These are phyloP conservation scores for Brenthis hecate DNA, from an alignment of 2,888 invertebrate species.

Conservation along the genomic window DNA sequence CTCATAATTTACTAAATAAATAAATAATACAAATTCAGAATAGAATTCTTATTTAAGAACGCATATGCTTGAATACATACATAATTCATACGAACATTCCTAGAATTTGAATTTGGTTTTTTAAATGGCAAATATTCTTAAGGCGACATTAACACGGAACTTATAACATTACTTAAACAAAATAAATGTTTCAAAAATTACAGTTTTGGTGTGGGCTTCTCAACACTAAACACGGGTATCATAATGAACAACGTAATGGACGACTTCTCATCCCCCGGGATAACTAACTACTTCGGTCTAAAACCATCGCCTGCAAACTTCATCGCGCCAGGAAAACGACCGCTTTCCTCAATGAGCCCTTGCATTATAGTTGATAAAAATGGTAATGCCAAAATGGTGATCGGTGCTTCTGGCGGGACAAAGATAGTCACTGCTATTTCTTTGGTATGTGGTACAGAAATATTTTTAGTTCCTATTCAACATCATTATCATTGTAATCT, in stretches of 20 bases:
- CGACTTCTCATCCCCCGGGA: conserved; percentile 92
- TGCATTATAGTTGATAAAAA: conserved; percentile 87
- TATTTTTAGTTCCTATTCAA: too few relatives aligned
- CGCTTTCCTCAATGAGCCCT: conserved; percentile 94
- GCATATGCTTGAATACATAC: too few relatives aligned
- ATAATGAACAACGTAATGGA: conserved; percentile 98
- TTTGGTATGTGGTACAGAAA: conserved; percentile 69
- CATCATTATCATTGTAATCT: too few relatives aligned
- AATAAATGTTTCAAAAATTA: conserved; percentile 43
- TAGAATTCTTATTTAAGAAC: too few relatives aligned
- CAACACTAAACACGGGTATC: conserved; percentile 91
- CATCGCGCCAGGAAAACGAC: conserved; percentile 90
- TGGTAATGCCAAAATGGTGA: conserved; percentile 86
- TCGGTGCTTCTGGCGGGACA: conserved; percentile 93
- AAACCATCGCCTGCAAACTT: conserved; percentile 91
- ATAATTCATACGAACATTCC: too few relatives aligned
- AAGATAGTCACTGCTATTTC: conserved; percentile 90
- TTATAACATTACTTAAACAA: too few relatives aligned
- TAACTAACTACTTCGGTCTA: conserved; percentile 86
- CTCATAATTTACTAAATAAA: too few relatives aligned
- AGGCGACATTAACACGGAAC: too few relatives aligned
- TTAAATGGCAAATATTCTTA: too few relatives aligned
- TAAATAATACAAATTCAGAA: too few relatives aligned
- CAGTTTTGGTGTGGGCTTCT: conserved; percentile 92
- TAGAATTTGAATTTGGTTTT: too few relatives aligned